Evolutionary conservation across 2,888 invertebrate species (phyloP).

Genomic region (Tipula lateralis): DNA sequence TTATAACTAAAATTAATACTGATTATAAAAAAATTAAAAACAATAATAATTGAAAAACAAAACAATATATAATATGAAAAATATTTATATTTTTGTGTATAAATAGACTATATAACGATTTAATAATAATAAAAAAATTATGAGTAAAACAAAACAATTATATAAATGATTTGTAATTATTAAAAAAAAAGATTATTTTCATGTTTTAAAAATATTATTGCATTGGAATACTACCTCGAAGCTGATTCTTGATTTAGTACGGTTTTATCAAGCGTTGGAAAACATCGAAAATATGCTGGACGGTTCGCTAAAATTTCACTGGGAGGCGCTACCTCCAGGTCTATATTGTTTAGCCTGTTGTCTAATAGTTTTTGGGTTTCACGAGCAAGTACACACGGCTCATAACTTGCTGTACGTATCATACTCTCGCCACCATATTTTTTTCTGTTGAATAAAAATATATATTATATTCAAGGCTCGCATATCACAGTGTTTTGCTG

Average conservation of each 20-base stretch:
- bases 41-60: neutral
- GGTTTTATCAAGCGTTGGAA: conserved; percentile 76
- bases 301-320: conserved; percentile 71
- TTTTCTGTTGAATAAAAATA: conserved; percentile 48
- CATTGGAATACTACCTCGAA: conserved; percentile 52
- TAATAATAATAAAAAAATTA: neutral
- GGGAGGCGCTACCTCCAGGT: conserved; percentile 78
- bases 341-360: conserved; percentile 63
- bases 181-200: neutral
- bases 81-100: neutral
- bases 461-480: neutral
- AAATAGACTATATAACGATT: neutral
- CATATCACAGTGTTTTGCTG: no score
- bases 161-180: neutral
- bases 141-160: conserved; percentile 7
- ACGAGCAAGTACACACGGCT: conserved; percentile 62
- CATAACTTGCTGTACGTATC: conserved; percentile 67
- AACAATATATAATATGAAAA: neutral
- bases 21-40: neutral
- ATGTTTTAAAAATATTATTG: conserved; percentile 25
- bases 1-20: conserved; percentile 25
- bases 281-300: conserved; percentile 69
- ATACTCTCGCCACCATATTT: conserved; percentile 67
- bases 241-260: conserved; percentile 70
- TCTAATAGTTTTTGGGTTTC: conserved; percentile 62